Conservation (phyloP, 2,113 vertebrate species). For the Sinocyclocheilus rhinocerous region DNA sequence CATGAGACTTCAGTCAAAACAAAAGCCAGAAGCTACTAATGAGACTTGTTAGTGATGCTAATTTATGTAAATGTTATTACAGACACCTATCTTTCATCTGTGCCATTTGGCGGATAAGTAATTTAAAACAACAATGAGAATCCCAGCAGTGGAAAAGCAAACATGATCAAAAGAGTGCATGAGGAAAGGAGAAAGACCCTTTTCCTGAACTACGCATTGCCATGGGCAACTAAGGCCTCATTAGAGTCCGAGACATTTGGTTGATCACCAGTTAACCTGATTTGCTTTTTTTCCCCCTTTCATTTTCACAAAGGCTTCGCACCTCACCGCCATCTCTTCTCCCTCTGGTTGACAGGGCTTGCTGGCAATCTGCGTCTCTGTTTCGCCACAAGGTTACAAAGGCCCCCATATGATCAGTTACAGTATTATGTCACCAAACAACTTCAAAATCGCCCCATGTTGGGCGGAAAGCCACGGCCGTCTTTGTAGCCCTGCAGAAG, state of each 20-base stretch:
- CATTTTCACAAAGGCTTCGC: conserved; percentile 89
- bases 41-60: conserved; percentile 98
- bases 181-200: conserved; percentile 86
- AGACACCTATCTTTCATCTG: conserved; percentile 99
- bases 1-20: conserved; percentile 85
- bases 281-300: conserved; percentile 78
- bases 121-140: conserved; percentile 98
- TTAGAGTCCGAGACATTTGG: conserved; percentile 91
- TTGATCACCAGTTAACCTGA: conserved; percentile 99
- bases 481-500: conserved; percentile 53
- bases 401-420: conserved; percentile 70
- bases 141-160: conserved; percentile 81
- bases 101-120: conserved; percentile 95
- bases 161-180: conserved; percentile 91
- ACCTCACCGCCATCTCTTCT: conserved; percentile 80
- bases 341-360: conserved; percentile 82
- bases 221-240: conserved; percentile 88
- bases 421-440: conserved; percentile 64
- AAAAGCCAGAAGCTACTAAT: conserved; percentile 92
- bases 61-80: conserved; percentile 99
- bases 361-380: conserved; percentile 81
- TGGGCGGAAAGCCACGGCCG: conserved; percentile 40
- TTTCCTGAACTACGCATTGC: conserved; percentile 86
- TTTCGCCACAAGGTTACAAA: conserved; percentile 80
- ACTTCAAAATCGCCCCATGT: conserved; percentile 51